A percentile compares a stretch with the other conserved stretches of the same genome.
Conservation (phyloP, 2,113 vertebrate species). For the Microcebus griseorufus region DNA sequence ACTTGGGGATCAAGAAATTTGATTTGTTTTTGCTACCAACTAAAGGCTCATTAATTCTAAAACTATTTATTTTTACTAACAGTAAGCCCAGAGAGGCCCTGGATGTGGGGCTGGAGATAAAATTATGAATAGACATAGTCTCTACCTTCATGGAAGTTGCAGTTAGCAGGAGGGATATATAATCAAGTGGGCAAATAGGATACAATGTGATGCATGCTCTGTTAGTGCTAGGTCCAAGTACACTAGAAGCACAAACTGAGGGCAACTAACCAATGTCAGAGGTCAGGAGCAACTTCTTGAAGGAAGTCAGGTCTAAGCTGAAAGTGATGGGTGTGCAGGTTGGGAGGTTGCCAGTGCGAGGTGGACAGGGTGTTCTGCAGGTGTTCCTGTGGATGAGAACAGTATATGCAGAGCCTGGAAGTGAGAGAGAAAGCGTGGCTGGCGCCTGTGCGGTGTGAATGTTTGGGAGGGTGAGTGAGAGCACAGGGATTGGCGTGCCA, state of each 20-base stretch:
- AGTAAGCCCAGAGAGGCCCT: not conserved
- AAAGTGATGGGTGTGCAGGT: not conserved
- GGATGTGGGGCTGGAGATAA: not conserved
- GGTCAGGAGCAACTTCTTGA: not conserved
- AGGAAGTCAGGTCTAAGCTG: not conserved
- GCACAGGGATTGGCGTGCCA: not conserved
- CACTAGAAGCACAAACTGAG: not conserved
- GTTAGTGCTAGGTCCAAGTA: not conserved
- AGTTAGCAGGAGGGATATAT: not conserved
- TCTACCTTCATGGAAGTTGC: not conserved
- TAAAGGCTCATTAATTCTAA: not conserved
- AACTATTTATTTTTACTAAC: slow-evolving; percentile 8
- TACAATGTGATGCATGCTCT: not conserved
- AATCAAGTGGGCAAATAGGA: not conserved
- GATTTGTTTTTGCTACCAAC: not conserved
- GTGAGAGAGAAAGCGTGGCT: not conserved
- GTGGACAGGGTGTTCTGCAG: not conserved
- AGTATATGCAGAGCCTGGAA: too few relatives aligned
- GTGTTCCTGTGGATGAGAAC: not conserved
- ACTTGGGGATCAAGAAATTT: not conserved
- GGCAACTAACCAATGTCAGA: not conserved
- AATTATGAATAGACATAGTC: not conserved
- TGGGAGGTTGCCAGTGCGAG: not conserved
- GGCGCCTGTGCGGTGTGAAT: not conserved
- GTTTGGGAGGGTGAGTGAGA: not conserved